Conservation (phyloP, 53 echinoderm and acorn worm species). For the Stichopus horrens region DNA sequence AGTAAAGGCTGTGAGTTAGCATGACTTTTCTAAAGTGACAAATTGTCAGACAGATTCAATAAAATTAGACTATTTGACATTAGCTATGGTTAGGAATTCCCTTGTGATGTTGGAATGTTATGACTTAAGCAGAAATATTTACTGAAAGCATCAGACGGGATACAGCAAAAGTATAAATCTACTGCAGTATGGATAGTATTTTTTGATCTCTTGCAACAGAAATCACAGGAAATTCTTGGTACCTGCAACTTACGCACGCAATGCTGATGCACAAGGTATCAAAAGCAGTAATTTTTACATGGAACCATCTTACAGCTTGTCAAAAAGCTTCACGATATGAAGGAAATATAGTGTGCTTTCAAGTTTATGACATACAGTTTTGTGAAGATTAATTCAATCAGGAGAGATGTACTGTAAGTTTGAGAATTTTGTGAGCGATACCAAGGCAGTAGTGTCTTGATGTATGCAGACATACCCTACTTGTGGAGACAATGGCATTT, state of each 20-base stretch:
- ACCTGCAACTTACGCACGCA: neutral
- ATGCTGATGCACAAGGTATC: neutral
- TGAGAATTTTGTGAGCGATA: neutral
- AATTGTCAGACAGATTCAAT: no score
- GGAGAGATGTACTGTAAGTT: neutral
- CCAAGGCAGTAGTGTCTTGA: no score
- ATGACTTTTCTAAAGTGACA: no score
- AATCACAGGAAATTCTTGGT: neutral
- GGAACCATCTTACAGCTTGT: neutral
- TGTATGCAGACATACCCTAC: no score
- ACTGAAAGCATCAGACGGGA: no score
- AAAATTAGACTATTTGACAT: no score
- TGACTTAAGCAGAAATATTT: no score
- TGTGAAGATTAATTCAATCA: neutral
- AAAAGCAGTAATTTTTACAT: neutral
- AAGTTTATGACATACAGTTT: neutral
- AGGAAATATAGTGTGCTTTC: neutral
- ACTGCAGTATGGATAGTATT: neutral
- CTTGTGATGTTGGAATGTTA: no score
- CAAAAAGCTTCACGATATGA: neutral
- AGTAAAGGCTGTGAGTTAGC: neutral
- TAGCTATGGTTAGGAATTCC: no score
- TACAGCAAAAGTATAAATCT: neutral
- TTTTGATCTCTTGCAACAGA: neutral
- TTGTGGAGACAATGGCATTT: no score